These are phyloP conservation scores for Philaethria dido DNA, from an alignment of 2,888 invertebrate genomes.

Conservation along the genomic window DNA sequence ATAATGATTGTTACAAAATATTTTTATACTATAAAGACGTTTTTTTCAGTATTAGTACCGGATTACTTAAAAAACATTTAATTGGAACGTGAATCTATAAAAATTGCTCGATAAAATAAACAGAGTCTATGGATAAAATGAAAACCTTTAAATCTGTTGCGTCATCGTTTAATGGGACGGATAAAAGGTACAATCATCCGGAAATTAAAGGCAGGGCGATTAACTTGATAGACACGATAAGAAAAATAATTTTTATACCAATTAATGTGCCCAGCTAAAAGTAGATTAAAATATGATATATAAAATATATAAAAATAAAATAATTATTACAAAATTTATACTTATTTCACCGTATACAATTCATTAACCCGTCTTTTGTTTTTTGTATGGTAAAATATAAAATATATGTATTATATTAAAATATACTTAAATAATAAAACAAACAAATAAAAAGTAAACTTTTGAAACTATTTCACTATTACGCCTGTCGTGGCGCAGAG, in stretches of 20 bases:
- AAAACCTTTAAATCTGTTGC: constrained; percentile 25
- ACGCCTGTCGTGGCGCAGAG: too few species aligned
- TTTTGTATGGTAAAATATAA: too few species aligned
- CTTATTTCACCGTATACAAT: too few species aligned
- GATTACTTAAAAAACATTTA: not conserved
- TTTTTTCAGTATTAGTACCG: not conserved
- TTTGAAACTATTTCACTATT: too few species aligned
- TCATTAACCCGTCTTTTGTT: too few species aligned
- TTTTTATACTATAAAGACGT: not conserved
- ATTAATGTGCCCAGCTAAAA: constrained; percentile 8
- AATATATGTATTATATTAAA: too few species aligned
- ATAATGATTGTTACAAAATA: too few species aligned
- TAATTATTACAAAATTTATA: too few species aligned
- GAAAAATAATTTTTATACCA: constrained; percentile 32
- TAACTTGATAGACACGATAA: constrained; percentile 32
- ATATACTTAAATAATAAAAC: too few species aligned
- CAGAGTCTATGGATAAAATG: constrained; percentile 9
- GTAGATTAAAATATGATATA: not conserved
- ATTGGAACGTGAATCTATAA: constrained; percentile 2
- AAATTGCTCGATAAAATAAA: constrained; percentile 1
- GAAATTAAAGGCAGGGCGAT: constrained; percentile 34
- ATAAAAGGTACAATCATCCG: constrained; percentile 38
- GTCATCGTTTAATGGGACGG: constrained; percentile 38
- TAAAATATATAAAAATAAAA: too few species aligned
- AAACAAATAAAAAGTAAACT: too few species aligned